These are phyloP conservation scores for Oreonectes daqikongensis DNA, from an alignment of 2,797 vertebrate species.

Conservation along the genomic window DNA sequence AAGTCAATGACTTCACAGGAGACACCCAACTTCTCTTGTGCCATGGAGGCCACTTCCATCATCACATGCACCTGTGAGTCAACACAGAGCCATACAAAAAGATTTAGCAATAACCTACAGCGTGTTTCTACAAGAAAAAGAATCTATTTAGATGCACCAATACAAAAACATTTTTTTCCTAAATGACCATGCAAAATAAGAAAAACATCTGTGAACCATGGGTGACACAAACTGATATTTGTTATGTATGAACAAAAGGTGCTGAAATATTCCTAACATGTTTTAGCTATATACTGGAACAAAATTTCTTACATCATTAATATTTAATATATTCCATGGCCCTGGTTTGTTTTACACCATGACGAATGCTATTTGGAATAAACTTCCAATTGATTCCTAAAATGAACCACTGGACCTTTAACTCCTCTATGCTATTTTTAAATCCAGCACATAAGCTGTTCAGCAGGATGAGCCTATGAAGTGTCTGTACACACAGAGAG, in stretches of 20 bases:
- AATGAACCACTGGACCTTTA: not conserved
- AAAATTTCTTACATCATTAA: too few species aligned
- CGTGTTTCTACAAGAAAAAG: too few species aligned
- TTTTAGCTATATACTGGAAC: too few species aligned
- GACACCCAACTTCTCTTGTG: slow-evolving; percentile 96
- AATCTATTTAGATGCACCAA: not conserved
- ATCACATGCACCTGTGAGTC: slow-evolving; percentile 88
- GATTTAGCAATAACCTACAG: not conserved
- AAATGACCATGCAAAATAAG: not conserved
- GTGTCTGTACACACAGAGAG: slow-evolving; percentile 63
- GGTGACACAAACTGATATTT: not conserved
- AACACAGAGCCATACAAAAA: not conserved
- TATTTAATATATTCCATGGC: not conserved
- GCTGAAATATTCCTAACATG: too few species aligned
- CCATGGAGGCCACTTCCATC: slow-evolving; percentile 92
- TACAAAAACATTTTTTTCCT: not conserved
- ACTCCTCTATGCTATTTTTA: slow-evolving; percentile 41
- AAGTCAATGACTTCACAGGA: slow-evolving; percentile 97
- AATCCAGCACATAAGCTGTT: slow-evolving; percentile 32
- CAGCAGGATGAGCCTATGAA: slow-evolving; percentile 64
- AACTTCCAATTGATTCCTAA: slow-evolving; percentile 42
- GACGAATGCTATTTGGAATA: not conserved
- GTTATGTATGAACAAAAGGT: not conserved
- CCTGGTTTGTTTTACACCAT: not conserved
- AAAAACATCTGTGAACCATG: not conserved